phyloP scores from a whole-genome alignment of 2,113 vertebrate genomes.

The Charina bottae region DNA sequence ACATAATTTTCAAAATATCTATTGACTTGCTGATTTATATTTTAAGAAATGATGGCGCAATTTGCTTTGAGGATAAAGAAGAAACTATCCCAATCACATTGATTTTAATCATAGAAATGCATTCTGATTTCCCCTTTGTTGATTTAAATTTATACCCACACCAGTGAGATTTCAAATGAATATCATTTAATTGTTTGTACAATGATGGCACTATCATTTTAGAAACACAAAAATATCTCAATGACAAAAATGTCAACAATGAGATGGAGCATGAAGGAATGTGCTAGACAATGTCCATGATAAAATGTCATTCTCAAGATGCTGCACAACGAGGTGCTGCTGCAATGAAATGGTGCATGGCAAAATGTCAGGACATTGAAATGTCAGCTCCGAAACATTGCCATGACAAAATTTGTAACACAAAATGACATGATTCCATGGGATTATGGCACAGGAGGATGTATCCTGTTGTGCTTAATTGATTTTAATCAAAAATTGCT shows the following conservation, averaged over 20 bases:
- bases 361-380: slow-evolving; percentile 32
- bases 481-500: slow-evolving; percentile 46
- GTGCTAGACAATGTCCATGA: slow-evolving; percentile 2
- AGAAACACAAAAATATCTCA: slow-evolving; percentile 29
- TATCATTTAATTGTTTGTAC: slow-evolving; percentile 44
- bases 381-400: slow-evolving; percentile 33
- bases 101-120: not conserved
- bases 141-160: not conserved
- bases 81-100: not conserved
- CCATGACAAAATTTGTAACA: slow-evolving; percentile 25
- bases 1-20: not conserved
- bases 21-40: not conserved
- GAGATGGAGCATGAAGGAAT: slow-evolving; percentile 35
- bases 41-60: not conserved
- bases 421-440: slow-evolving; percentile 4
- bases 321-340: slow-evolving; percentile 24
- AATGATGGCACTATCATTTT: slow-evolving; percentile 46
- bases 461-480: slow-evolving; percentile 24
- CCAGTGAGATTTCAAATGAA: slow-evolving; percentile 19
- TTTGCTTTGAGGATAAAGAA: not conserved
- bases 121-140: slow-evolving; percentile 3
- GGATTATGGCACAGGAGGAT: not conserved
- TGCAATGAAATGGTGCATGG: slow-evolving; percentile 33
- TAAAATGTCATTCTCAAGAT: slow-evolving; percentile 55
- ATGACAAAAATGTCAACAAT: slow-evolving; percentile 11